Evolutionary conservation across 2,888 invertebrate species (phyloP).

Genomic region (Parnassius glacialis): DNA sequence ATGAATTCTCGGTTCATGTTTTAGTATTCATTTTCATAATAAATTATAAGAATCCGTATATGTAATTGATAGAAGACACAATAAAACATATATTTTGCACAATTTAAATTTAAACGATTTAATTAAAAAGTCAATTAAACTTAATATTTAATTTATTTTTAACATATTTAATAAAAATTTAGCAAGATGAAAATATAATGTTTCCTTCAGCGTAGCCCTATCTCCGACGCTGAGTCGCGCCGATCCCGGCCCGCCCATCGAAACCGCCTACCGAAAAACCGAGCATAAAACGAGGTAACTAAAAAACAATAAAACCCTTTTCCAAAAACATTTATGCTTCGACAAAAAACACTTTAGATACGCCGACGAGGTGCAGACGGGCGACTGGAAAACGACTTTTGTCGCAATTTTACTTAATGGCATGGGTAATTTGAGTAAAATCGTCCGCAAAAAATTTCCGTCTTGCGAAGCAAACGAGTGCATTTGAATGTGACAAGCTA

Average conservation of each 20-base stretch:
- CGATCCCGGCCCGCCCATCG: constrained; percentile 57
- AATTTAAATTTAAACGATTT: background rate
- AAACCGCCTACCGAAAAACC: constrained; percentile 75
- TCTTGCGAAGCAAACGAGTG: background rate
- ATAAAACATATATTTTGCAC: background rate
- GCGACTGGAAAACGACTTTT: constrained; percentile 1
- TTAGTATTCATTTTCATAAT: too few species aligned
- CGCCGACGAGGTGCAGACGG: constrained; percentile 18
- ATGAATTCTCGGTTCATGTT: too few species aligned
- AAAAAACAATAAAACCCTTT: constrained; percentile 73
- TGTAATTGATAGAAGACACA: too few species aligned
- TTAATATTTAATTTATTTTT: background rate
- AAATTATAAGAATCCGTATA: too few species aligned
- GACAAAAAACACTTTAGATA: constrained; percentile 48
- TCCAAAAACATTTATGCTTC: constrained; percentile 47
- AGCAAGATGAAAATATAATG: constrained; percentile 17
- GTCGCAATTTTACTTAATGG: constrained; percentile 18
- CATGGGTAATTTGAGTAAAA: background rate
- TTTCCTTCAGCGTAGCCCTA: constrained; percentile 9
- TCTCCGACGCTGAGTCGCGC: constrained; percentile 34
- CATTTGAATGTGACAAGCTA: background rate
- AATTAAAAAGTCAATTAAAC: background rate
- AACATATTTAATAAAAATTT: background rate
- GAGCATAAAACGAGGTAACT: constrained; percentile 56
- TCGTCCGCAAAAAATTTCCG: constrained; percentile 2